Conservation (phyloP, 2,888 invertebrate genomes). For the Ochropleura leucogaster region DNA sequence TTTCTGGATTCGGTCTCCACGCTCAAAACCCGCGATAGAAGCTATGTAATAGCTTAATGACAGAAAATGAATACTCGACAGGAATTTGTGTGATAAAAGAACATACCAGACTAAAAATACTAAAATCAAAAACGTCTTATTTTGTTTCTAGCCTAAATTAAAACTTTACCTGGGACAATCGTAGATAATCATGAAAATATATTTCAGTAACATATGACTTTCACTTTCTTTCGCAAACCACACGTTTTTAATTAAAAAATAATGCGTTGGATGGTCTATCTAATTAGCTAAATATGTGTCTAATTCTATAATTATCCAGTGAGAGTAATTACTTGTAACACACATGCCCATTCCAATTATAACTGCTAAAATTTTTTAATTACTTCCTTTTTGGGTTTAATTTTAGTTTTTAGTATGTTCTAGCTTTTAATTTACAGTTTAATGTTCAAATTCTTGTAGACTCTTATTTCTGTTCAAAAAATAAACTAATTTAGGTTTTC, state of each 20-base stretch:
- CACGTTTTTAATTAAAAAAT: neutral
- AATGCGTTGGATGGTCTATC: conserved; percentile 12
- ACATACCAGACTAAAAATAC: too few relatives aligned
- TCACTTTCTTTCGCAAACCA: neutral
- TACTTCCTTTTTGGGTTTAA: conserved; percentile 21
- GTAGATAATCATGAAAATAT: too few relatives aligned
- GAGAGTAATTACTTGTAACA: conserved; percentile 39
- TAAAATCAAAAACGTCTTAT: too few relatives aligned
- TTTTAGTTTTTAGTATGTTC: conserved; percentile 2
- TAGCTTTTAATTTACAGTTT: conserved; percentile 3
- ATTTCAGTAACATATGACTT: neutral
- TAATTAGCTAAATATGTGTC: conserved; percentile 36
- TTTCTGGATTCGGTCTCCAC: too few relatives aligned
- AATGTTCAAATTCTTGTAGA: neutral
- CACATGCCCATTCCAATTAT: conserved; percentile 30
- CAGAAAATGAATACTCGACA: too few relatives aligned
- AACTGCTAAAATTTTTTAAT: conserved; percentile 27
- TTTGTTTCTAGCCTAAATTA: too few relatives aligned
- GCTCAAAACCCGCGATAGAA: too few relatives aligned
- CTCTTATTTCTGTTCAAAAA: too few relatives aligned
- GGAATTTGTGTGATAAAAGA: too few relatives aligned
- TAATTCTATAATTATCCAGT: conserved; percentile 35
- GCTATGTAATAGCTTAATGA: too few relatives aligned
- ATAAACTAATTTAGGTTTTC: too few relatives aligned
- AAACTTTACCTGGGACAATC: too few relatives aligned